These are phyloP conservation scores for Crenuchus spilurus DNA, from an alignment of 2,797 vertebrate genomes.

Conservation along the genomic window DNA sequence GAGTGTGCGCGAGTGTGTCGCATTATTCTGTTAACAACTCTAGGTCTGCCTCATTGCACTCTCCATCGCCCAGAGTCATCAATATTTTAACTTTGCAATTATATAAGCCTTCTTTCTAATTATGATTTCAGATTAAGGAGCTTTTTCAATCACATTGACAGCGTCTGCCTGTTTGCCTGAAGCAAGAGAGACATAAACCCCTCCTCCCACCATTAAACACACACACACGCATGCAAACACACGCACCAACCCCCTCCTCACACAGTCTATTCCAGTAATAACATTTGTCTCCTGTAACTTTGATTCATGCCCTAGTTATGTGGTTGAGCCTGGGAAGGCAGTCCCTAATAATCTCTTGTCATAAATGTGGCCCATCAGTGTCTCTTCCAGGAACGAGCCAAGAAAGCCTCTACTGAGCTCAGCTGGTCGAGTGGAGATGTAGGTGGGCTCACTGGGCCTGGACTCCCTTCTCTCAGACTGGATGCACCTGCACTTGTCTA, in stretches of 20 bases:
- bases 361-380: conserved; percentile 51
- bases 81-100: conserved; percentile 77
- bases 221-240: conserved; percentile 51
- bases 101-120: conserved; percentile 75
- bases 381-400: conserved; percentile 36
- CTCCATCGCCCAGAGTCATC: conserved; percentile 67
- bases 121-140: conserved; percentile 78
- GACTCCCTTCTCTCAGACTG: background rate
- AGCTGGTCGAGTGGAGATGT: background rate
- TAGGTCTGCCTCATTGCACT: conserved; percentile 61
- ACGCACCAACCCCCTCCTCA: conserved; percentile 49
- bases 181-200: conserved; percentile 49
- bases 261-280: conserved; percentile 40
- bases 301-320: conserved; percentile 43
- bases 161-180: conserved; percentile 62
- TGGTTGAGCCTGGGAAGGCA: conserved; percentile 39
- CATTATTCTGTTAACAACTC: conserved; percentile 70
- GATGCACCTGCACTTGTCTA: background rate
- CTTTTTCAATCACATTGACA: conserved; percentile 76
- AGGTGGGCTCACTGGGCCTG: background rate
- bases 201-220: conserved; percentile 9
- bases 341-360: conserved; percentile 60
- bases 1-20: conserved; percentile 13
- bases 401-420: background rate
- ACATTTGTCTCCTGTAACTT: conserved; percentile 46